A percentile compares a stretch with the other conserved stretches of the same genome.
Conservation (phyloP, 2,797 vertebrate genomes). For the Pseudochirops corinnae region DNA sequence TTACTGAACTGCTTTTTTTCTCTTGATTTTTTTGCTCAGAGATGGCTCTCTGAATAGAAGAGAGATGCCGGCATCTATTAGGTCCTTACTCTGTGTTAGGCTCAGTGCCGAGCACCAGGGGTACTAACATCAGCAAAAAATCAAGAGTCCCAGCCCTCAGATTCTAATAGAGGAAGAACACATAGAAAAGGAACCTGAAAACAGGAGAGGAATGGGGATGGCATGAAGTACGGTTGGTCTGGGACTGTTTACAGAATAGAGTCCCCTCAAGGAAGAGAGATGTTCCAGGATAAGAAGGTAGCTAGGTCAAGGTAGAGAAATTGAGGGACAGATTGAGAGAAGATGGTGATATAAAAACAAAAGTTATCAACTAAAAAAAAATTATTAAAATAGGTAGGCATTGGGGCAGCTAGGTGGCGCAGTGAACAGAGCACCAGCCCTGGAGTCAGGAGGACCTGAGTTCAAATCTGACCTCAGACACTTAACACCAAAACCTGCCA, state of each 20-base stretch:
- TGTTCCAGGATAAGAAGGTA: neutral
- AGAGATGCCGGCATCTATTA: neutral
- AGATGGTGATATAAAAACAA: neutral
- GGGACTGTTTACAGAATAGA: neutral
- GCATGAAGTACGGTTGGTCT: neutral
- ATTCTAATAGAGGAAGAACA: neutral
- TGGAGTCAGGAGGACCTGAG: too few relatives aligned
- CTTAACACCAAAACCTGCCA: too few relatives aligned
- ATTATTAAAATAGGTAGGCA: too few relatives aligned
- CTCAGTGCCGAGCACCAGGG: neutral
- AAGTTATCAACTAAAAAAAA: neutral
- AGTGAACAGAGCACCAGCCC: too few relatives aligned
- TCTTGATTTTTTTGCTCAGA: neutral
- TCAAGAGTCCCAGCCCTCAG: neutral
- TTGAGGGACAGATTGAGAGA: neutral
- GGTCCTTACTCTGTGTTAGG: neutral
- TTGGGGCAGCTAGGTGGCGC: too few relatives aligned
- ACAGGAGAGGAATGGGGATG: neutral
- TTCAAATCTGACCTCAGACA: too few relatives aligned
- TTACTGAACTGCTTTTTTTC: neutral
- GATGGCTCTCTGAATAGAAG: neutral
- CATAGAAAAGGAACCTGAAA: neutral
- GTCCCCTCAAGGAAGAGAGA: neutral
- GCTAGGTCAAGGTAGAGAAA: neutral
- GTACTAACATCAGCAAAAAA: neutral